phyloP scores from a whole-genome alignment of 2,797 vertebrate species.

The Potorous gilbertii region DNA sequence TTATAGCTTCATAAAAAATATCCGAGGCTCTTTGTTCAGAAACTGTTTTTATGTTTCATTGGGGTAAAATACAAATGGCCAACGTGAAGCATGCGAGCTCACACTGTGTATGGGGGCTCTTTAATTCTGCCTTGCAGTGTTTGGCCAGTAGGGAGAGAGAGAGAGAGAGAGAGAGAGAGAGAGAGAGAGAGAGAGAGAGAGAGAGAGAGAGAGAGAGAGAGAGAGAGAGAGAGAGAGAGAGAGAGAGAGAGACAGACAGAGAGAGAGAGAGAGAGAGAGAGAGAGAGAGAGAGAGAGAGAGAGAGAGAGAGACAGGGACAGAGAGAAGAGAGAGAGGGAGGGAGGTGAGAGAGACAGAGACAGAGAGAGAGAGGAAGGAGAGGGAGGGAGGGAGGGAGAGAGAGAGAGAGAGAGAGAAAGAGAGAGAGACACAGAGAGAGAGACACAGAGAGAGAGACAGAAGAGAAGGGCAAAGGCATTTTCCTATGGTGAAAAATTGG shows the following conservation, averaged over 20 bases:
- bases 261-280: too few relatives aligned
- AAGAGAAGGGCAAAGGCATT: background rate
- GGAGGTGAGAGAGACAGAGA: too few relatives aligned
- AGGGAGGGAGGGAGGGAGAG: too few relatives aligned
- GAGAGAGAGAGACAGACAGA: too few relatives aligned
- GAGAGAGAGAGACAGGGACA: too few relatives aligned
- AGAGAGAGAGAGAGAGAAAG: too few relatives aligned
- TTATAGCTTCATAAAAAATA: slow-evolving; percentile 74
- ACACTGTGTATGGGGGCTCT: background rate
- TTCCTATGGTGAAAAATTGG: background rate
- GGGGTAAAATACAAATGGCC: slow-evolving; percentile 64
- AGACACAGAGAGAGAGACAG: too few relatives aligned
- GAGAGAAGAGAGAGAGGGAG: background rate
- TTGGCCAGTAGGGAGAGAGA: too few relatives aligned
- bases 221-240: too few relatives aligned
- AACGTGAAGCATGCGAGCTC: slow-evolving; percentile 50
- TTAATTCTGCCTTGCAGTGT: rapidly evolving
- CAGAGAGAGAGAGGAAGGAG: background rate
- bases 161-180: background rate
- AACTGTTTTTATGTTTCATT: slow-evolving; percentile 73
- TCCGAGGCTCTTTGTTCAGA: slow-evolving; percentile 71
- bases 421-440: too few relatives aligned
- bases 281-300: too few relatives aligned
- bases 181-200: background rate
- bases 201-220: too few relatives aligned